phyloP scores from a whole-genome alignment of 2,888 invertebrate species.

The Cryptophagus acutangulus region DNA sequence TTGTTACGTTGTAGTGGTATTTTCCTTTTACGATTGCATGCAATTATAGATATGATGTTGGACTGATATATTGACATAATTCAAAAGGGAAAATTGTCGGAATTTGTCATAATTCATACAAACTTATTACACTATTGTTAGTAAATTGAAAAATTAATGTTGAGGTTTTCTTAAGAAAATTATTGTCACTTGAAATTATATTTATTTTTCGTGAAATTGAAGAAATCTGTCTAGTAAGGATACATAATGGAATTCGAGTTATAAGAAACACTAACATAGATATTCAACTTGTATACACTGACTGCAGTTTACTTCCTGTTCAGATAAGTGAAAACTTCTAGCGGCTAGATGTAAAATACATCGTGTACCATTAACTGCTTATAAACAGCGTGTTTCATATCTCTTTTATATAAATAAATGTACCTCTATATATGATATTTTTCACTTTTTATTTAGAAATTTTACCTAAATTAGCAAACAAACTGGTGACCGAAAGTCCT shows the following conservation, averaged over 20 bases:
- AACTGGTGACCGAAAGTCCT: too few relatives aligned
- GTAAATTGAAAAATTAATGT: too few relatives aligned
- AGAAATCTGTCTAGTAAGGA: too few relatives aligned
- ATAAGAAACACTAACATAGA: conserved; percentile 34
- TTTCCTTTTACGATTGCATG: conserved; percentile 36
- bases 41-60: conserved; percentile 38
- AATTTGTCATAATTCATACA: conserved; percentile 32
- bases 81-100: conserved; percentile 30
- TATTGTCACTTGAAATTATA: too few relatives aligned
- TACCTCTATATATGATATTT: too few relatives aligned
- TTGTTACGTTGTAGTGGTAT: conserved; percentile 34
- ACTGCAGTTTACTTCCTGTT: conserved; percentile 30
- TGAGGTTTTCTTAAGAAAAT: too few relatives aligned
- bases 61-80: conserved; percentile 33
- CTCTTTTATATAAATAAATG: neutral
- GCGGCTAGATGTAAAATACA: conserved; percentile 24
- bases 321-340: conserved; percentile 36
- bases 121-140: conserved; percentile 23
- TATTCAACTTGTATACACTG: conserved; percentile 26
- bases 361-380: conserved; percentile 5
- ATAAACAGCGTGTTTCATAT: conserved; percentile 2
- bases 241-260: too few relatives aligned
- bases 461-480: too few relatives aligned
- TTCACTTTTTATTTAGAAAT: too few relatives aligned
- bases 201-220: too few relatives aligned